These are phyloP conservation scores for Brachionus paranguensis DNA, from an alignment of 1,140 invertebrate species.

Conservation along the genomic window DNA sequence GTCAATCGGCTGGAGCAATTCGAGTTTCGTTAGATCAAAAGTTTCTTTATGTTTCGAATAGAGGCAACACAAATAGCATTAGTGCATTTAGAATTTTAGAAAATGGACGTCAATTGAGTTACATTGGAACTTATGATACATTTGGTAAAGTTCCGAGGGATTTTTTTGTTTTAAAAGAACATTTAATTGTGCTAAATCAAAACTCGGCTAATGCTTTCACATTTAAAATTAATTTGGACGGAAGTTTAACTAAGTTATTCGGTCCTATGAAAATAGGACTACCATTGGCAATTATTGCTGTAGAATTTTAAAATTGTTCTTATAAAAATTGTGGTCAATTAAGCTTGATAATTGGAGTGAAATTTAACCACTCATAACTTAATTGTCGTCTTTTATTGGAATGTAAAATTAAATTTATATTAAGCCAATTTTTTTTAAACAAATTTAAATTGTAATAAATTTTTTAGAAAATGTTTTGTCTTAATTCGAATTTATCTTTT, in stretches of 20 bases:
- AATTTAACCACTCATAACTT: too few relatives aligned
- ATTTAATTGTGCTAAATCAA: slow-evolving; percentile 22
- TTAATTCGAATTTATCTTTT: too few relatives aligned
- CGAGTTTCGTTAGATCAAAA: slow-evolving; percentile 12
- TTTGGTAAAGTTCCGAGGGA: slow-evolving; percentile 6
- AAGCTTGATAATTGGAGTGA: too few relatives aligned
- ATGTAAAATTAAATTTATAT: too few relatives aligned
- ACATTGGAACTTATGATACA: slow-evolving; percentile 23
- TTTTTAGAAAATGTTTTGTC: too few relatives aligned
- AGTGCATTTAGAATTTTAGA: slow-evolving; percentile 17
- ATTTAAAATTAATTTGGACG: slow-evolving; percentile 1
- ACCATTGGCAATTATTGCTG: not conserved
- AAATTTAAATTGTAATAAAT: too few relatives aligned
- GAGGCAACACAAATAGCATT: slow-evolving; percentile 13
- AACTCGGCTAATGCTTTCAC: slow-evolving; percentile 4
- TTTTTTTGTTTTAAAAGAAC: slow-evolving; percentile 1
- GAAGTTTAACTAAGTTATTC: not conserved
- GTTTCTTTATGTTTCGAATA: slow-evolving; percentile 15
- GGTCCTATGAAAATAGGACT: not conserved
- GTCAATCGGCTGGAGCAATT: slow-evolving; percentile 16
- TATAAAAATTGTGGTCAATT: too few relatives aligned
- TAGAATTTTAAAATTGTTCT: not conserved
- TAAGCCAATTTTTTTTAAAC: too few relatives aligned
- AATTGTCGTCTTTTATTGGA: too few relatives aligned
- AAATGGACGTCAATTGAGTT: not conserved